A percentile compares a stretch with the other conserved stretches of the same genome.
Evolutionary conservation across 2,888 invertebrate species (phyloP).

Genomic region (Brachycybe producta): DNA sequence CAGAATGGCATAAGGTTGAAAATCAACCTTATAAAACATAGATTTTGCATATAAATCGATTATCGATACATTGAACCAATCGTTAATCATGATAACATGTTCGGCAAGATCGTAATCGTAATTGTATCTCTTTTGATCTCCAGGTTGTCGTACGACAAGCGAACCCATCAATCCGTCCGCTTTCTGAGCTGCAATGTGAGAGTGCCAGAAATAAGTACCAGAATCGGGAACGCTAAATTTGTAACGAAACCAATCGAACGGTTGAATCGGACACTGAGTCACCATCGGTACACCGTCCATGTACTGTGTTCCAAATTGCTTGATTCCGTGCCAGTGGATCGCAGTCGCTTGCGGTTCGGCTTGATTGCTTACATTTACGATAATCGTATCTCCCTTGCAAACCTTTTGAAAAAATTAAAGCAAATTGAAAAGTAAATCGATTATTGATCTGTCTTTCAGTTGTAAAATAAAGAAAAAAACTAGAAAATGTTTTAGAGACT

Average conservation of each 20-base stretch:
- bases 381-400: background rate
- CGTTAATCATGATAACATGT: conserved; percentile 69
- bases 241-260: conserved; percentile 64
- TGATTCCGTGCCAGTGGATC: background rate
- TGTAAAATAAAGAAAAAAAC: too few species aligned
- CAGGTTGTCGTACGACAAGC: conserved; percentile 66
- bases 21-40: conserved; percentile 66
- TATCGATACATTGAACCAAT: conserved; percentile 67
- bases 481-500: too few species aligned
- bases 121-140: conserved; percentile 70
- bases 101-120: conserved; percentile 83
- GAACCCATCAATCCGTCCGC: conserved; percentile 76
- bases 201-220: conserved; percentile 85
- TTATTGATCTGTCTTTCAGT: too few species aligned
- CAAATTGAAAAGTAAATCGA: too few species aligned
- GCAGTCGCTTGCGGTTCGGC: background rate
- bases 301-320: conserved; percentile 44
- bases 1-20: conserved; percentile 68
- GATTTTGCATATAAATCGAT: conserved; percentile 58
- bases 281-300: conserved; percentile 82
- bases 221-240: conserved; percentile 64
- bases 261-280: conserved; percentile 69
- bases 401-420: background rate
- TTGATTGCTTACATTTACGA: background rate
- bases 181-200: conserved; percentile 69